These are phyloP conservation scores for Antrozous pallidus DNA, from an alignment of 2,797 vertebrate genomes.

Conservation along the genomic window DNA sequence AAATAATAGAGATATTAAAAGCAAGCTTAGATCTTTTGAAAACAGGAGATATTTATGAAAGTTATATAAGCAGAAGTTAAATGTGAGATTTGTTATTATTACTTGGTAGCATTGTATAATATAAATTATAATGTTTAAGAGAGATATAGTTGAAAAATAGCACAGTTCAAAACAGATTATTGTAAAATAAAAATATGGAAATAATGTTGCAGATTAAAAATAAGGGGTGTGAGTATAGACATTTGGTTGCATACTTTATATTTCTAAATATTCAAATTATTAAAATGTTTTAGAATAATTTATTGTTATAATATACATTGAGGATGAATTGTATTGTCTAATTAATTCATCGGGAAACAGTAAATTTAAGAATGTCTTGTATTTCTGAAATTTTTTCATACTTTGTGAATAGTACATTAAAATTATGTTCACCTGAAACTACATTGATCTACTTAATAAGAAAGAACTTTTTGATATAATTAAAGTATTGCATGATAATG, in stretches of 20 bases:
- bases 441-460: background rate
- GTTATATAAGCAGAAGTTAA: background rate
- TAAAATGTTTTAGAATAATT: background rate
- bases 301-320: background rate
- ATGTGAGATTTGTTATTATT: background rate
- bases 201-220: background rate
- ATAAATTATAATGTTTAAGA: background rate
- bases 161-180: background rate
- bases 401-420: background rate
- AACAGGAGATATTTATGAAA: background rate
- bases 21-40: background rate
- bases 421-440: background rate
- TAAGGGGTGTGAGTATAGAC: background rate
- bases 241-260: background rate
- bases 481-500: background rate
- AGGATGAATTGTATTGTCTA: background rate
- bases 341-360: background rate
- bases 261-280: constrained; percentile 4
- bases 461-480: background rate
- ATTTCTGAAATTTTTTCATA: background rate
- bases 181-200: background rate
- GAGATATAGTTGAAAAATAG: background rate
- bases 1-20: background rate
- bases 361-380: background rate
- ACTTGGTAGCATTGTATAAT: background rate